phyloP scores from a whole-genome alignment of 2,797 vertebrate species.

The Myripristis murdjan region DNA sequence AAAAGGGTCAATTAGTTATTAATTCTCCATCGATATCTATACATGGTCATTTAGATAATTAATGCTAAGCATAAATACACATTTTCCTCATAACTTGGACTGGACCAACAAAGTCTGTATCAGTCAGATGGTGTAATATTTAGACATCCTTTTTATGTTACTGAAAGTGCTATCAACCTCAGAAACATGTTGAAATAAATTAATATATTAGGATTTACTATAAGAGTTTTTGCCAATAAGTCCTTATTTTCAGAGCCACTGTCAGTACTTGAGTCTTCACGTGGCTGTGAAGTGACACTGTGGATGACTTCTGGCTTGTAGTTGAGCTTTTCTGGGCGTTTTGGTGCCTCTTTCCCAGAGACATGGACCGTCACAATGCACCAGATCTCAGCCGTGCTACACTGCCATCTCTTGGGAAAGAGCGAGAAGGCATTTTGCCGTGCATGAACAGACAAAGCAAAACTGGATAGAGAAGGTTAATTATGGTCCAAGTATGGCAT shows the following conservation, averaged over 20 bases:
- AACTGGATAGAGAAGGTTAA: neutral
- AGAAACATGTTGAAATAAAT: constrained; percentile 6
- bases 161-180: neutral
- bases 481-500: too few relatives aligned
- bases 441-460: neutral
- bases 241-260: neutral
- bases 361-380: neutral
- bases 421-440: constrained; percentile 1
- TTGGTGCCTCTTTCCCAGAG: too few relatives aligned
- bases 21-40: too few relatives aligned
- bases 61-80: too few relatives aligned
- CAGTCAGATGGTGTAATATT: too few relatives aligned
- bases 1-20: too few relatives aligned
- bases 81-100: too few relatives aligned
- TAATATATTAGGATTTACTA: neutral
- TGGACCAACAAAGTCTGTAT: too few relatives aligned
- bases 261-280: too few relatives aligned
- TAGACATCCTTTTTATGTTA: neutral
- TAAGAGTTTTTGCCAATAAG: neutral
- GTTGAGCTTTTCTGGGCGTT: neutral
- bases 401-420: constrained; percentile 34
- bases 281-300: neutral
- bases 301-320: too few relatives aligned
- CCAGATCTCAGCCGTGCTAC: constrained; percentile 9
- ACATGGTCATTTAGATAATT: too few relatives aligned